Percentiles rank a stretch among this genome's conserved stretches.
These are phyloP conservation scores for Pecten maximus DNA, from an alignment of 2,888 invertebrate genomes.

Conservation along the genomic window DNA sequence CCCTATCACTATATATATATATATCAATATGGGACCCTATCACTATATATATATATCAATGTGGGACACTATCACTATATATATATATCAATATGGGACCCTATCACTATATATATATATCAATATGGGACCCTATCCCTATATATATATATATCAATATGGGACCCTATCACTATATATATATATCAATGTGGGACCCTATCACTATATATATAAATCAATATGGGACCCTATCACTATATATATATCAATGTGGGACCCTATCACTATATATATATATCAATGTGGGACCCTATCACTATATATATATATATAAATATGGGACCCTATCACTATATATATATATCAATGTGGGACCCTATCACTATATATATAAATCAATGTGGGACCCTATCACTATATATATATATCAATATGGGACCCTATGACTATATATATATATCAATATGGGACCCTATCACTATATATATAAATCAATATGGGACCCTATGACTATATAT, in stretches of 20 bases:
- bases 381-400: background rate
- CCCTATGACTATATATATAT: background rate
- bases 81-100: no score
- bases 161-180: background rate
- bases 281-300: background rate
- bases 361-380: background rate
- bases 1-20: background rate
- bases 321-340: background rate
- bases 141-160: no score
- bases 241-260: no score
- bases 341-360: no score
- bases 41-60: background rate
- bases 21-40: no score
- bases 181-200: no score
- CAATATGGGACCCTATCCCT: background rate
- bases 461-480: no score
- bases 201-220: background rate
- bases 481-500: background rate
- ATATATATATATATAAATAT: no score
- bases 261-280: background rate
- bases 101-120: background rate
- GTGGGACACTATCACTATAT: background rate
- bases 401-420: no score
- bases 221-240: background rate
- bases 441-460: conserved; percentile 16